Evolutionary conservation across 1,140 invertebrate genomes (phyloP), one percentile per base, ranked within the genome.

Genomic region (Drosophila seguyi): DNA sequence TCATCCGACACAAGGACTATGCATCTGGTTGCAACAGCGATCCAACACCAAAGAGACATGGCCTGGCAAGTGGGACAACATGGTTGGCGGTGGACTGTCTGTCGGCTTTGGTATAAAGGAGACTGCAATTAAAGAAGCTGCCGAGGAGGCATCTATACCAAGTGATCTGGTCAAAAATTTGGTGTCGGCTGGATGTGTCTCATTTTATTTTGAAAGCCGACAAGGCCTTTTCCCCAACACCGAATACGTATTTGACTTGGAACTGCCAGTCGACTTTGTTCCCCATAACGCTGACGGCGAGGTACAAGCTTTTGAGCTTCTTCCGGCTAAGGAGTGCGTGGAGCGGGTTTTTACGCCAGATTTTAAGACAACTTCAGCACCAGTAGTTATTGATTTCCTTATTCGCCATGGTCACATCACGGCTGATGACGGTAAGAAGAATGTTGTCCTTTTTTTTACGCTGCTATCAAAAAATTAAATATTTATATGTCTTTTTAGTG

Each of bases 1-100:
- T 85, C 96, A 97, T 93, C 96, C 96, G 16, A 95, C 96, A 47
- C 96, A 96, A 93, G 97, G 97, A 10, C 92, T 98, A 44, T 97
- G 96, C 93, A 96, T 99, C 92, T 99, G 98, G 98, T 94, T 99
- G 75, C 98, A 98, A 91, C 97, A 97, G 88, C 94, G 98, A 82
- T 97, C 98, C 67, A 94, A 95, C 55, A 98, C 96, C 27, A 99
- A 99, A 94, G 97, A 97, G 93, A 99, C 98, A 25, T 99, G 97
- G 96, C 98, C 98, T 59, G 97, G 97, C 55, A 98, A 97, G 93
- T 97, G 98, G 95, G 98, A 99, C 92, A 98, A 98, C 90, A 98
- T 99, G 96, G 98, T 98, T 7, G 97, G 97, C 75, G 98, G 98
- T 62, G 98, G 98, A 14, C 93, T 99, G 38, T 96, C 97, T 48